These are phyloP conservation scores for Beris chalybata DNA, from an alignment of 2,888 invertebrate species.

Conservation along the genomic window DNA sequence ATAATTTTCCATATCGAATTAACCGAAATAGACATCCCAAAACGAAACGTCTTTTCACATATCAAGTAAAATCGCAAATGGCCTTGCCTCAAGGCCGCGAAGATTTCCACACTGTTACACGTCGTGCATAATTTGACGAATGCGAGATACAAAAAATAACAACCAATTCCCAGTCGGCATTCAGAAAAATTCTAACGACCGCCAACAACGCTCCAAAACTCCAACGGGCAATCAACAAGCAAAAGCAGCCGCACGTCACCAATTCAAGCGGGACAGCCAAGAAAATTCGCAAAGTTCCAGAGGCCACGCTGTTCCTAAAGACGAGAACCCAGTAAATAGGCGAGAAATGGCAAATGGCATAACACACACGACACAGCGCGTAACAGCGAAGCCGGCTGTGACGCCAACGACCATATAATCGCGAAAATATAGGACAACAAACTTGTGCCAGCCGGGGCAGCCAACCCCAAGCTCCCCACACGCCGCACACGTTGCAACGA, in stretches of 20 bases:
- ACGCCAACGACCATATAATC: conserved; percentile 39
- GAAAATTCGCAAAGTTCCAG: not conserved
- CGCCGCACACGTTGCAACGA: not conserved
- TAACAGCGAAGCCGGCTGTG: conserved; percentile 21
- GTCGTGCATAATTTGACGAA: conserved; percentile 18
- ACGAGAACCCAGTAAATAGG: not conserved
- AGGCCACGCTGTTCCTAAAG: too few species aligned
- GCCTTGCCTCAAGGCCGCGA: conserved; percentile 20
- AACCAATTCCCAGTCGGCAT: not conserved
- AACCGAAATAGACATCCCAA: too few species aligned
- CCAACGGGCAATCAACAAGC: not conserved
- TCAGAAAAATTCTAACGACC: not conserved
- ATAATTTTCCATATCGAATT: too few species aligned
- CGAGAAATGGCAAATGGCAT: not conserved
- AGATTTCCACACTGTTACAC: not conserved
- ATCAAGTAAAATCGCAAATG: not conserved
- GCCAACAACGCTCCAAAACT: not conserved
- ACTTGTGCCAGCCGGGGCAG: conserved; percentile 33
- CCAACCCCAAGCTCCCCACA: conserved; percentile 18
- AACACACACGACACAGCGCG: conserved; percentile 7
- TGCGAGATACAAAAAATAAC: not conserved
- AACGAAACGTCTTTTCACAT: too few species aligned
- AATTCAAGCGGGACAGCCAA: not conserved
- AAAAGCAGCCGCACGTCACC: not conserved
- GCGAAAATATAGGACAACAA: conserved; percentile 39